These are phyloP conservation scores for Anolis carolinensis DNA, from an alignment of 2,113 vertebrate species.

Conservation along the genomic window DNA sequence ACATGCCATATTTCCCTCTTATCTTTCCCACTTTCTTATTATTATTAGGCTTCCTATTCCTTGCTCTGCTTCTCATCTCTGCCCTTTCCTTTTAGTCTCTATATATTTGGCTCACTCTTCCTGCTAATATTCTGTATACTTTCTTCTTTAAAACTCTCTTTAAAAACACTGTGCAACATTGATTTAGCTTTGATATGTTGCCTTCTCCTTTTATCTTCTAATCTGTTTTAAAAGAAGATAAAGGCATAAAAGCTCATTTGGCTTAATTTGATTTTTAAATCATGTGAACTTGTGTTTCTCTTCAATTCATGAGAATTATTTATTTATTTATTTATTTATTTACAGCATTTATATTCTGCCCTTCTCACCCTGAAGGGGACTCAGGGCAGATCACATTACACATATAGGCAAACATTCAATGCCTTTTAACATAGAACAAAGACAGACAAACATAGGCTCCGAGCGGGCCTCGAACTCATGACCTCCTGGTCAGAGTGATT, in stretches of 20 bases:
- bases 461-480: too few relatives aligned
- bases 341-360: too few relatives aligned
- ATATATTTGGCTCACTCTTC: not conserved
- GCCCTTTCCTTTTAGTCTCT: not conserved
- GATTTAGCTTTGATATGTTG: too few relatives aligned
- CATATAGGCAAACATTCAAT: too few relatives aligned
- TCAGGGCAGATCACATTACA: too few relatives aligned
- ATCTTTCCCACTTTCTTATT: not conserved
- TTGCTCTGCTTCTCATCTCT: constrained; percentile 6
- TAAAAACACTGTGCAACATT: not conserved
- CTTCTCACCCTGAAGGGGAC: too few relatives aligned
- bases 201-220: not conserved
- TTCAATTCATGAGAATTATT: too few relatives aligned
- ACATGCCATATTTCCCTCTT: not conserved
- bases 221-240: not conserved
- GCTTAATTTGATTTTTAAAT: not conserved
- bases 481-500: too few relatives aligned
- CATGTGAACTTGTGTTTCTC: not conserved
- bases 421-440: too few relatives aligned
- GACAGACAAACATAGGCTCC: too few relatives aligned
- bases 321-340: too few relatives aligned
- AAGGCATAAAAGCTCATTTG: not conserved
- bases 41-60: not conserved
- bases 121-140: not conserved
- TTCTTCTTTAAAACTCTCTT: not conserved